Evolutionary conservation across 2,888 invertebrate genomes (phyloP).

Genomic region (Parnassius orleans): DNA sequence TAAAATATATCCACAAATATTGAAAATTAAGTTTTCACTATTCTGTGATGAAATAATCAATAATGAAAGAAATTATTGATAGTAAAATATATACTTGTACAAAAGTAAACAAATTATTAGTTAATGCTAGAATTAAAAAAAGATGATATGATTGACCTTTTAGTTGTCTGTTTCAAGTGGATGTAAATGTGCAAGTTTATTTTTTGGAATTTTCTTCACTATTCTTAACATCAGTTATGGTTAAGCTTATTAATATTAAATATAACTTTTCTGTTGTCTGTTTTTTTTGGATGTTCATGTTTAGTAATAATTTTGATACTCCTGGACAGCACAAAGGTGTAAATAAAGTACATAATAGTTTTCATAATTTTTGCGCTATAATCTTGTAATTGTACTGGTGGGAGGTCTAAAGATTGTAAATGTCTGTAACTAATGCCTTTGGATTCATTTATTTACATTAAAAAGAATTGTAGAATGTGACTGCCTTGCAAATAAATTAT

Average conservation of each 20-base stretch:
- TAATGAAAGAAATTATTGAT: neutral
- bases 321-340: too few species aligned
- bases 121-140: slow-evolving; percentile 3
- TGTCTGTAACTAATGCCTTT: neutral
- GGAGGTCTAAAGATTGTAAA: neutral
- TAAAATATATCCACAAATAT: neutral
- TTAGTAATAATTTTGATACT: too few species aligned
- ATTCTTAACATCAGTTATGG: too few species aligned
- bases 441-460: neutral
- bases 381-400: neutral
- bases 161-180: too few species aligned
- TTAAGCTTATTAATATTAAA: too few species aligned
- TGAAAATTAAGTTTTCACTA: neutral
- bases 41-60: slow-evolving; percentile 2
- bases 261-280: too few species aligned
- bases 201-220: too few species aligned
- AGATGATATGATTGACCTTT: neutral
- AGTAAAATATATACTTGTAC: slow-evolving; percentile 2
- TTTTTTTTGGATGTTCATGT: too few species aligned
- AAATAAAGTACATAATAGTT: too few species aligned
- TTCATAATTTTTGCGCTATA: neutral
- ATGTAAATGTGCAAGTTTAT: too few species aligned
- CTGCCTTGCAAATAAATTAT: neutral
- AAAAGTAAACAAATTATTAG: slow-evolving; percentile 4
- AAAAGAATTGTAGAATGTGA: neutral